Evolutionary conservation across 2,113 vertebrate genomes (phyloP).

Genomic region (Brachyistius frenatus): DNA sequence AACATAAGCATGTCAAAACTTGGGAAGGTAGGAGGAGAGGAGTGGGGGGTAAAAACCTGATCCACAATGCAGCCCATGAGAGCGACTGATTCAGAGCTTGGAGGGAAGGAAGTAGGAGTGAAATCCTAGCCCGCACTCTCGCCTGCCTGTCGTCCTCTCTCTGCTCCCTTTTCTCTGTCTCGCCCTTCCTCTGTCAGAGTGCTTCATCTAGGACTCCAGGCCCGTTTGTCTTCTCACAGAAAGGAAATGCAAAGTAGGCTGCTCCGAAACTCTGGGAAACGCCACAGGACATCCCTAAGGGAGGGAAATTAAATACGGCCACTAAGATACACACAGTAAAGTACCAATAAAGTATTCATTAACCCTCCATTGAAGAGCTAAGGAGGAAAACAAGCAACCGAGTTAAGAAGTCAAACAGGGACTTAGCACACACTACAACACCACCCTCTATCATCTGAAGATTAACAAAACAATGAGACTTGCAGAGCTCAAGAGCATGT

Average conservation of each 20-base stretch:
- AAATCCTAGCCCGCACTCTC: conserved; percentile 51
- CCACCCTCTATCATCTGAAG: conserved; percentile 54
- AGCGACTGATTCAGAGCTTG: conserved; percentile 29
- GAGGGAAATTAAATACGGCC: conserved; percentile 76
- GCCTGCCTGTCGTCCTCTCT: conserved; percentile 40
- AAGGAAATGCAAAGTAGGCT: conserved; percentile 84
- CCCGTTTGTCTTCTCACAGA: conserved; percentile 78
- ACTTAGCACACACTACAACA: conserved; percentile 59
- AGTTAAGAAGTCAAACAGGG: conserved; percentile 79
- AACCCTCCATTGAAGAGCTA: conserved; percentile 75
- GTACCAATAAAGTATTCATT: conserved; percentile 85
- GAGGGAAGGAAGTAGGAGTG: conserved; percentile 49
- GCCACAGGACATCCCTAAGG: conserved; percentile 73
- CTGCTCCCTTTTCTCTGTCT: conserved; percentile 34
- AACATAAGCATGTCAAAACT: conserved; percentile 59
- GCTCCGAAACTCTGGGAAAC: conserved; percentile 83
- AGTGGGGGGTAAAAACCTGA: conserved; percentile 58
- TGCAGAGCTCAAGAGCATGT: conserved; percentile 27
- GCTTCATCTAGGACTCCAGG: conserved; percentile 73
- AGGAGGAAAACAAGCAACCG: conserved; percentile 74
- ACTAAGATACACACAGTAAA: conserved; percentile 76
- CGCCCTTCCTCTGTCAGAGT: conserved; percentile 59
- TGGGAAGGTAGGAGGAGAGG: conserved; percentile 17
- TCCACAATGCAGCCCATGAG: conserved; percentile 62
- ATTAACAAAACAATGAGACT: conserved; percentile 77